A percentile compares a stretch with the other conserved stretches of the same genome.
Conservation (phyloP, 2,888 invertebrate species). For the Athripsodes cinereus region DNA sequence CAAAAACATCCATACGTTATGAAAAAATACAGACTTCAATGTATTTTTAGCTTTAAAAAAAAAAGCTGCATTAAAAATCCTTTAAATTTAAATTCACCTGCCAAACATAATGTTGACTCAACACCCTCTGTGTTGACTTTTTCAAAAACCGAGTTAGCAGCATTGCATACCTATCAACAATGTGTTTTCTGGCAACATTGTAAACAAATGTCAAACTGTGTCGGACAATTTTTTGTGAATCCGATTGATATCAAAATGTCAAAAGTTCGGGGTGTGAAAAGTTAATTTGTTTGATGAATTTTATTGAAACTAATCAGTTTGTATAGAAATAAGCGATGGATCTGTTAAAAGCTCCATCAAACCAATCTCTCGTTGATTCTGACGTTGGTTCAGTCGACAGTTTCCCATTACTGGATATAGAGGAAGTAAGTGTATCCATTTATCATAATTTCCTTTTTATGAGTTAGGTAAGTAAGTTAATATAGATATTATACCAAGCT, state of each 20-base stretch:
- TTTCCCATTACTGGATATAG: constrained; percentile 61
- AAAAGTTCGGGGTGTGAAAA: constrained; percentile 11
- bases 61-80: too few species aligned
- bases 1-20: too few species aligned
- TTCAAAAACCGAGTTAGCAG: too few species aligned
- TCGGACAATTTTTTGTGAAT: background rate
- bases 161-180: too few species aligned
- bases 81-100: too few species aligned
- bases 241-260: constrained; percentile 11
- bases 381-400: constrained; percentile 65
- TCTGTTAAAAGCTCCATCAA: constrained; percentile 17
- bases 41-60: too few species aligned
- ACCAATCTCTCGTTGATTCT: constrained; percentile 54
- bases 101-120: too few species aligned
- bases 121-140: too few species aligned
- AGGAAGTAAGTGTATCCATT: constrained; percentile 55
- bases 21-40: too few species aligned
- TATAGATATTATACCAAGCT: background rate
- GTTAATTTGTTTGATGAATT: background rate
- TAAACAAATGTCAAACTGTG: constrained; percentile 14
- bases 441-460: background rate
- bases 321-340: constrained; percentile 11
- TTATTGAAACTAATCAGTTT: background rate
- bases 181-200: constrained; percentile 11
- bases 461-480: background rate